Evolutionary conservation across 2,888 invertebrate species (phyloP).

Genomic region (Parascotia fuliginaria): DNA sequence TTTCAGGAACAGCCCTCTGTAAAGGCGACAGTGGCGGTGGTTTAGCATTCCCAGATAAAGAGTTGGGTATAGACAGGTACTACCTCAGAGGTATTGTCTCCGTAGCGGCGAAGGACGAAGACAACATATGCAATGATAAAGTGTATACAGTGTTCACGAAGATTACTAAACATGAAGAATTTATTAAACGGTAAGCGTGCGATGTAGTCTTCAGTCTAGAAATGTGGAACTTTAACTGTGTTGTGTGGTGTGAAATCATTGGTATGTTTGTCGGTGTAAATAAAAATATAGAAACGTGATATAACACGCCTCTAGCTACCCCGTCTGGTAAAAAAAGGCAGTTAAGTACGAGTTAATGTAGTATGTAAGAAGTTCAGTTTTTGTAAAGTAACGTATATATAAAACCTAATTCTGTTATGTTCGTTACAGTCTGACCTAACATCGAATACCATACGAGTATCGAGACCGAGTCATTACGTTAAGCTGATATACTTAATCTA

Average conservation of each 20-base stretch:
- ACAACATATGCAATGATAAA: conserved; percentile 1
- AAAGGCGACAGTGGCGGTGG: conserved; percentile 68
- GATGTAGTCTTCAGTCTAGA: background rate
- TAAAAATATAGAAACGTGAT: no score
- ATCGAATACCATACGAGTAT: no score
- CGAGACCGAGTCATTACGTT: no score
- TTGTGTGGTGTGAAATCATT: background rate
- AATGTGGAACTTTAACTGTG: no score
- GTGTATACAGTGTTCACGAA: conserved; percentile 9
- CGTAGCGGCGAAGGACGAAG: conserved; percentile 28
- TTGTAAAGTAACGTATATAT: no score
- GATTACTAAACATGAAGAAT: background rate
- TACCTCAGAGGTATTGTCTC: conserved; percentile 63
- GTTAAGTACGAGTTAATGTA: no score
- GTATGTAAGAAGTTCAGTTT: no score
- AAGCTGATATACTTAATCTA: no score
- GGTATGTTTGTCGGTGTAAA: background rate
- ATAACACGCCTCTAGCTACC: no score
- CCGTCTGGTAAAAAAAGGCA: no score
- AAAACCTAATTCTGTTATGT: no score
- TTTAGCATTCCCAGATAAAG: conserved; percentile 49
- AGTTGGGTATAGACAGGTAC: conserved; percentile 47
- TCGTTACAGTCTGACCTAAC: no score
- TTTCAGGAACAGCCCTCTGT: conserved; percentile 47
- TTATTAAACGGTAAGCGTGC: conserved; percentile 2